These are phyloP conservation scores for Stichodactyla mertensii DNA, from an alignment of 64 coral and sea anemone species.

Conservation along the genomic window DNA sequence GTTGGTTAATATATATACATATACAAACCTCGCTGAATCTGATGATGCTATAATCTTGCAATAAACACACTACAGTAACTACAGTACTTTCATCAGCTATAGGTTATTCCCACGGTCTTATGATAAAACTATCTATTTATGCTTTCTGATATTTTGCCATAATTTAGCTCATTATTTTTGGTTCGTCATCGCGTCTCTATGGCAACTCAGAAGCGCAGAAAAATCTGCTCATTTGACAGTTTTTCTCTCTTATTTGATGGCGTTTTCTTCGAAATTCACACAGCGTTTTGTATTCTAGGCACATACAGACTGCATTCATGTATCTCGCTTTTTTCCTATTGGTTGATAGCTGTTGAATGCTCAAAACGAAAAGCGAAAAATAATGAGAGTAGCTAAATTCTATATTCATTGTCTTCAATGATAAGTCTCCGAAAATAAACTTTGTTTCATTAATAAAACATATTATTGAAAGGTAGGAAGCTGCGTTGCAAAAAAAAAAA, in stretches of 20 bases:
- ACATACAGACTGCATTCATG: not conserved
- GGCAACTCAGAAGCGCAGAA: not conserved
- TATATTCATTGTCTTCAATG: not conserved
- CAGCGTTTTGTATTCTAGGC: not conserved
- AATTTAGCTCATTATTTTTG: not conserved
- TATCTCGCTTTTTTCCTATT: not conserved
- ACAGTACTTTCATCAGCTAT: not conserved
- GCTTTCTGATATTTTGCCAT: not conserved
- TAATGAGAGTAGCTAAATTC: not conserved
- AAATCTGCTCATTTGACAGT: not conserved
- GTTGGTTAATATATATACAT: too few relatives aligned
- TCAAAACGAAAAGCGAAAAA: not conserved
- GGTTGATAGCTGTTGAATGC: not conserved
- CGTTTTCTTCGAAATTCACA: not conserved
- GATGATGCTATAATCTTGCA: not conserved
- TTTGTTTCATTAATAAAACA: not conserved
- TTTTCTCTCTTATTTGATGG: not conserved
- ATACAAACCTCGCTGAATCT: not conserved
- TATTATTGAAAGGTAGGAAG: not conserved
- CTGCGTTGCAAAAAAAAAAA: not conserved
- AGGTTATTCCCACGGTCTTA: not conserved
- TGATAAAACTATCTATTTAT: not conserved
- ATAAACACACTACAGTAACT: not conserved
- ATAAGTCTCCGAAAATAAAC: not conserved
- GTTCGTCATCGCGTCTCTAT: not conserved